Percentiles rank a stretch among this genome's conserved stretches.
Conservation (phyloP, 2,113 vertebrate species). For the Sinocyclocheilus maitianheensis region DNA sequence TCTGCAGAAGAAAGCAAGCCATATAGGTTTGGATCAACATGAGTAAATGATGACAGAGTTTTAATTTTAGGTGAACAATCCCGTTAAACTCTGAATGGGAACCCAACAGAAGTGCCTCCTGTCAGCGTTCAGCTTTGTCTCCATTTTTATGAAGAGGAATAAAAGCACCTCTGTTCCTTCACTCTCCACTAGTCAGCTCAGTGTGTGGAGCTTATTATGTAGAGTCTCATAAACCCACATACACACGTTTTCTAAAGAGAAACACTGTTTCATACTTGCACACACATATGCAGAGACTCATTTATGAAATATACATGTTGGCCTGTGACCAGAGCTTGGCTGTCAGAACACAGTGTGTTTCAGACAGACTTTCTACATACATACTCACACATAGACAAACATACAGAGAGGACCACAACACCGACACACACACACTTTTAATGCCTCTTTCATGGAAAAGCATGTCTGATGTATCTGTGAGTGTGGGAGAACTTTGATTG, state of each 20-base stretch:
- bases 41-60: background rate
- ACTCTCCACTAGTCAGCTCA: constrained; percentile 20
- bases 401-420: background rate
- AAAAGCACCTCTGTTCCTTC: constrained; percentile 31
- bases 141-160: constrained; percentile 39
- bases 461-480: background rate
- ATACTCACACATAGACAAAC: constrained; percentile 28
- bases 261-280: constrained; percentile 33
- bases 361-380: constrained; percentile 11
- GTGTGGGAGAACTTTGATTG: background rate
- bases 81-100: constrained; percentile 1
- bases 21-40: background rate
- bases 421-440: background rate
- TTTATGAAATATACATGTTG: constrained; percentile 52
- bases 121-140: constrained; percentile 27
- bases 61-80: constrained; percentile 4
- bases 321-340: constrained; percentile 29
- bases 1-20: background rate
- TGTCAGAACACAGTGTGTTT: constrained; percentile 16
- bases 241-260: constrained; percentile 35
- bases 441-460: background rate
- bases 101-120: background rate
- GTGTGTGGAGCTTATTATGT: constrained; percentile 18
- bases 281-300: constrained; percentile 27
- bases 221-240: background rate